Conservation (phyloP, 1,140 invertebrate genomes). For the Eufriesea mexicana region DNA sequence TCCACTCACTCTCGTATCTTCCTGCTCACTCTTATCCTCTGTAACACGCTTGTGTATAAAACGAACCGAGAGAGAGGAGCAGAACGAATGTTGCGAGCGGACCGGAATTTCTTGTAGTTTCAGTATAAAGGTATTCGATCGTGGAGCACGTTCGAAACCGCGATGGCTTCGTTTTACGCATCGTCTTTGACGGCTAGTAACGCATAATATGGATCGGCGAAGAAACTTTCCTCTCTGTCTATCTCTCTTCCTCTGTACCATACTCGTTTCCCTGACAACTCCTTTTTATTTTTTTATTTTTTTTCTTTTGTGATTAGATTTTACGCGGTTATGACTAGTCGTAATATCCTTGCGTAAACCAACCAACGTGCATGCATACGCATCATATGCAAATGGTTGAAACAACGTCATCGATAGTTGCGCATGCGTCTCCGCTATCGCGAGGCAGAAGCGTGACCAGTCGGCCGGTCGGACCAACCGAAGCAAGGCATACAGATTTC, state of each 20-base stretch:
- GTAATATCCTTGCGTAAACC: background rate
- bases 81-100: too few relatives aligned
- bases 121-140: too few relatives aligned
- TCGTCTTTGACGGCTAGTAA: background rate
- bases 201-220: background rate
- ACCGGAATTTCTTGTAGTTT: too few relatives aligned
- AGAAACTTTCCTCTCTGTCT: background rate
- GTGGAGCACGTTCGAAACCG: too few relatives aligned
- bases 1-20: too few relatives aligned
- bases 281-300: too few relatives aligned
- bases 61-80: too few relatives aligned
- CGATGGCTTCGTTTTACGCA: too few relatives aligned
- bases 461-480: background rate
- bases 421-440: slow-evolving; percentile 38
- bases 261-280: background rate
- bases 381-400: slow-evolving; percentile 2
- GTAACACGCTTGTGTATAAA: too few relatives aligned
- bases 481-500: slow-evolving; percentile 7
- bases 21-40: too few relatives aligned
- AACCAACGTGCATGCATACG: background rate
- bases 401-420: slow-evolving; percentile 3
- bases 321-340: background rate
- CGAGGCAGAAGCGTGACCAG: background rate
- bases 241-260: background rate
- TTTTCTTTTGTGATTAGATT: background rate